These are phyloP conservation scores for Julus scandinavius DNA, from an alignment of 2,888 invertebrate genomes.

Conservation along the genomic window DNA sequence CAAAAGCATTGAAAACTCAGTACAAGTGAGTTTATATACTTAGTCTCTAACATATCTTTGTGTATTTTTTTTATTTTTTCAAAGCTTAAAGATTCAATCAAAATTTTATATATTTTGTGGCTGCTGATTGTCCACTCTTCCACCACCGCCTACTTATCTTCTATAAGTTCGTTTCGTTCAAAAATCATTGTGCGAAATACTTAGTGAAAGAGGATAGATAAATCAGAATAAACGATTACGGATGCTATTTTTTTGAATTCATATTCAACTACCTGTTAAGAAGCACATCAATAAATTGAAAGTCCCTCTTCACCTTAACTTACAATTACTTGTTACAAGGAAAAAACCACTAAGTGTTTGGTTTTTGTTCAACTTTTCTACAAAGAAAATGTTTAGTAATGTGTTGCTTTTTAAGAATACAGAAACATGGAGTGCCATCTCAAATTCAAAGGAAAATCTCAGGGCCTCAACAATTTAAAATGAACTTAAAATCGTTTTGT, in stretches of 20 bases:
- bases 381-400: slow-evolving; percentile 22
- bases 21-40: neutral
- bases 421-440: neutral
- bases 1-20: too few species aligned
- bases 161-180: neutral
- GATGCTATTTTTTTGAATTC: slow-evolving; percentile 22
- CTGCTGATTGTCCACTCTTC: neutral
- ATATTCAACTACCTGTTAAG: neutral
- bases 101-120: neutral
- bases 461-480: too few species aligned
- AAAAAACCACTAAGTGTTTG: neutral
- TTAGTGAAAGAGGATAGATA: neutral
- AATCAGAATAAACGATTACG: slow-evolving; percentile 16
- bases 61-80: neutral
- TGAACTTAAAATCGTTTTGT: too few species aligned
- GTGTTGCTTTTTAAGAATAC: neutral
- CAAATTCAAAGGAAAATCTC: slow-evolving; percentile 1
- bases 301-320: slow-evolving; percentile 38
- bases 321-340: neutral
- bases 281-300: slow-evolving; percentile 20
- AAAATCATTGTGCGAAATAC: slow-evolving; percentile 5
- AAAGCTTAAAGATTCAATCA: neutral
- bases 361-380: neutral
- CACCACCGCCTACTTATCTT: slow-evolving; percentile 15
- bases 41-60: neutral